Conservation (phyloP, 2,888 invertebrate species). For the Zygogramma bicolorata region DNA sequence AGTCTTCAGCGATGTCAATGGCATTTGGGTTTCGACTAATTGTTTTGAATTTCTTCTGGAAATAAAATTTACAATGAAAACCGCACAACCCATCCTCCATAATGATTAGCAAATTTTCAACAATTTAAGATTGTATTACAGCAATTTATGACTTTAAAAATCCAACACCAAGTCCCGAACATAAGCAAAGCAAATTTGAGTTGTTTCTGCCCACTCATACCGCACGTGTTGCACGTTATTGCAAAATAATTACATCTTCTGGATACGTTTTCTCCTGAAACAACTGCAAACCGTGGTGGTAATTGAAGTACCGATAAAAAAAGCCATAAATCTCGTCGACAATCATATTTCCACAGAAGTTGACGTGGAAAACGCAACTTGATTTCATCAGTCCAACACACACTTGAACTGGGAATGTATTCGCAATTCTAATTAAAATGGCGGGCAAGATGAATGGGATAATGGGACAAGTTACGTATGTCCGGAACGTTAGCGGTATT, state of each 20-base stretch:
- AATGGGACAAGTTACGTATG: slow-evolving; percentile 20
- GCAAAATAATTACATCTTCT: background rate
- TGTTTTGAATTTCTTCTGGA: no score
- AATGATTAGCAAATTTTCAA: no score
- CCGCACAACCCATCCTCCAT: no score
- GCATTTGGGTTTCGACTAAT: no score
- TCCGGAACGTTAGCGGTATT: slow-evolving; percentile 14
- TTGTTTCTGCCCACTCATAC: background rate
- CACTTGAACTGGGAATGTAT: background rate
- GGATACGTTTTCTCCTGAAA: slow-evolving; percentile 2
- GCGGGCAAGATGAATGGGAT: slow-evolving; percentile 18
- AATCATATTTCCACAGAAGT: background rate
- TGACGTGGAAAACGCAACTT: slow-evolving; percentile 12
- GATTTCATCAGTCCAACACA: slow-evolving; percentile 5
- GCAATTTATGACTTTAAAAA: no score
- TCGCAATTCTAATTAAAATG: slow-evolving; percentile 23
- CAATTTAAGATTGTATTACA: no score
- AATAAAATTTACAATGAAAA: no score
- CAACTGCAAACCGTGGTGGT: background rate
- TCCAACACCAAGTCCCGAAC: no score
- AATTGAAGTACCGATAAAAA: slow-evolving; percentile 1
- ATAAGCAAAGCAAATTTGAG: no score
- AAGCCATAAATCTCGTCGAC: slow-evolving; percentile 5
- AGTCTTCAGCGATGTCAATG: no score
- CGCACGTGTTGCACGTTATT: background rate